phyloP scores from a whole-genome alignment of 2,113 vertebrate genomes.

The Neolamprologus variostigma region DNA sequence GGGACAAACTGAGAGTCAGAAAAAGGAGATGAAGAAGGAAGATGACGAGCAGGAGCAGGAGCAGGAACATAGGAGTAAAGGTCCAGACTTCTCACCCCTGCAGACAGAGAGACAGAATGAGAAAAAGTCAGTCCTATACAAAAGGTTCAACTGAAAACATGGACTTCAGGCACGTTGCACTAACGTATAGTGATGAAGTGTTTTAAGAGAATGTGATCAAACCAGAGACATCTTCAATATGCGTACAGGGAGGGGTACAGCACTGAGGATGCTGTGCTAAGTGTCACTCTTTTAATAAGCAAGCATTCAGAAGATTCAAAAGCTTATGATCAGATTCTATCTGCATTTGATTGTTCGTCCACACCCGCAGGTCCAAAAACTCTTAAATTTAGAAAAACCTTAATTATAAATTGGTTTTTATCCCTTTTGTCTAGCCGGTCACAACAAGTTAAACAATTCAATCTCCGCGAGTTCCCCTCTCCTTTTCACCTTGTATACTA shows the following conservation, averaged over 20 bases:
- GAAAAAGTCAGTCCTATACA: not conserved
- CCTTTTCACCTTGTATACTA: not conserved
- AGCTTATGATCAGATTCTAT: not conserved
- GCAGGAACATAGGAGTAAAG: not conserved
- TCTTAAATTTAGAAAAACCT: fast-evolving
- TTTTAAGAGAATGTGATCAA: not conserved
- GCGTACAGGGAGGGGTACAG: not conserved
- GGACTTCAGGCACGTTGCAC: not conserved
- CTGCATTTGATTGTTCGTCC: not conserved
- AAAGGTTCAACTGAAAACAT: not conserved
- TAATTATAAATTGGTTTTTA: not conserved
- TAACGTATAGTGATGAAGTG: not conserved
- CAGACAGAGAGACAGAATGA: not conserved
- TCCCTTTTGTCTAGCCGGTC: not conserved
- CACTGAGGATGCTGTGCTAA: not conserved
- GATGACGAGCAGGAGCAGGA: not conserved
- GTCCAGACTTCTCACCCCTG: not conserved
- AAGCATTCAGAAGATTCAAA: not conserved
- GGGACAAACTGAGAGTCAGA: not conserved
- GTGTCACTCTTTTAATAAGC: not conserved
- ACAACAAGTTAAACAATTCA: not conserved
- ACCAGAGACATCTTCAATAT: not conserved
- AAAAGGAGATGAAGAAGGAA: not conserved
- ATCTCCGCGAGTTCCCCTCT: not conserved
- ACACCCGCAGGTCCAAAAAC: not conserved